phyloP scores from a whole-genome alignment of 2,888 invertebrate species.

The Mayetiola destructor region DNA sequence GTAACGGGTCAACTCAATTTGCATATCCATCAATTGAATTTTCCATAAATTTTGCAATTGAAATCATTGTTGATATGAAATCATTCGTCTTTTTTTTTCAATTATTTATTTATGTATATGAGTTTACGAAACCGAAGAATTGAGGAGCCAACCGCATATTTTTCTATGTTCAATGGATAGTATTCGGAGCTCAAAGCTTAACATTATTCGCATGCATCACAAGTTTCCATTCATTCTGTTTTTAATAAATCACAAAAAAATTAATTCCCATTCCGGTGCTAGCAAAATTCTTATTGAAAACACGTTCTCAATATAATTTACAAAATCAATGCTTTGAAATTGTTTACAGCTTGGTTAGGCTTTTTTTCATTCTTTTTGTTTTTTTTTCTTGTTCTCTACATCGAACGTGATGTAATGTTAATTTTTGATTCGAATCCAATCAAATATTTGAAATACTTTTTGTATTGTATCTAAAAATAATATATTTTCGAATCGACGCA shows the following conservation, averaged over 20 bases:
- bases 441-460: too few species aligned
- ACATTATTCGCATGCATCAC: too few species aligned
- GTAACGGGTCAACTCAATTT: background rate
- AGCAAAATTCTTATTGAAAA: background rate
- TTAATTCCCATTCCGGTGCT: background rate
- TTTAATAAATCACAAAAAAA: background rate
- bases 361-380: background rate
- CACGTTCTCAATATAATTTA: background rate
- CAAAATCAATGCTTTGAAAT: background rate
- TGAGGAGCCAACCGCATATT: too few species aligned
- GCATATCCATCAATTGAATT: background rate
- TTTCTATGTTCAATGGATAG: too few species aligned
- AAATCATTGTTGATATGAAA: background rate
- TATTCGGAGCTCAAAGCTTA: too few species aligned
- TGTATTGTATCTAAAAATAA: constrained; percentile 2
- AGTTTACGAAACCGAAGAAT: too few species aligned
- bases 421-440: background rate
- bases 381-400: too few species aligned
- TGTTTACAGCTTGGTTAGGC: too few species aligned
- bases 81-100: too few species aligned
- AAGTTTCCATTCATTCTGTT: background rate
- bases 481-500: too few species aligned
- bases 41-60: background rate
- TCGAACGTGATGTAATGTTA: constrained; percentile 8
- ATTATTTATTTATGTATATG: too few species aligned